Conservation (phyloP, 2,888 invertebrate genomes). For the Sipha maydis region DNA sequence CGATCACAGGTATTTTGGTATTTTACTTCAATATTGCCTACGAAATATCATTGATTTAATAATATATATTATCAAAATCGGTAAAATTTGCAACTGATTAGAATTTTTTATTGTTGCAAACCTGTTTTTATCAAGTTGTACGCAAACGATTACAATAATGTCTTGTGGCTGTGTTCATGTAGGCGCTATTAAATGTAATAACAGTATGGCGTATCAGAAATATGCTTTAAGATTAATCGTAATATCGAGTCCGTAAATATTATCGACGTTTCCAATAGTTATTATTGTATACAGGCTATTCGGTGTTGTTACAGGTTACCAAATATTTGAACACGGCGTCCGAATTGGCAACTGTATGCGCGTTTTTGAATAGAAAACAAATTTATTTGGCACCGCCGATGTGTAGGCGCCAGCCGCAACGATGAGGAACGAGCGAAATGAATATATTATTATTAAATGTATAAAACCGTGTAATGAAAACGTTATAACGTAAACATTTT, state of each 20-base stretch:
- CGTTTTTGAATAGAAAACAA: slow-evolving; percentile 50
- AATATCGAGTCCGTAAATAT: not conserved
- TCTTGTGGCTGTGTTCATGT: no score
- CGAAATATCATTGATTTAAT: no score
- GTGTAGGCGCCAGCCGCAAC: slow-evolving; percentile 27
- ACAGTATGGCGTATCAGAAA: no score
- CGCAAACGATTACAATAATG: no score
- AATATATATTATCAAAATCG: no score
- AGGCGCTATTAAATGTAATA: no score
- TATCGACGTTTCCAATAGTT: not conserved
- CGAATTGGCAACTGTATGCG: slow-evolving; percentile 36
- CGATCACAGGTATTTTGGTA: no score
- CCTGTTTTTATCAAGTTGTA: no score
- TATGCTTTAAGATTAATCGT: no score
- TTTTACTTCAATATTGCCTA: no score
- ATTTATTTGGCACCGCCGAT: slow-evolving; percentile 40
- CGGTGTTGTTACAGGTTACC: not conserved
- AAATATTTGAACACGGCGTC: slow-evolving; percentile 52
- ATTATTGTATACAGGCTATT: not conserved
- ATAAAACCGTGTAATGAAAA: not conserved
- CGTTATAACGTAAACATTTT: not conserved
- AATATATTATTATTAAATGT: not conserved
- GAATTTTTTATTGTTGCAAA: no score
- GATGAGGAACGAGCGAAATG: not conserved
- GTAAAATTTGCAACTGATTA: no score